Conservation (phyloP, 2,797 vertebrate genomes). For the Hipposideros larvatus region DNA sequence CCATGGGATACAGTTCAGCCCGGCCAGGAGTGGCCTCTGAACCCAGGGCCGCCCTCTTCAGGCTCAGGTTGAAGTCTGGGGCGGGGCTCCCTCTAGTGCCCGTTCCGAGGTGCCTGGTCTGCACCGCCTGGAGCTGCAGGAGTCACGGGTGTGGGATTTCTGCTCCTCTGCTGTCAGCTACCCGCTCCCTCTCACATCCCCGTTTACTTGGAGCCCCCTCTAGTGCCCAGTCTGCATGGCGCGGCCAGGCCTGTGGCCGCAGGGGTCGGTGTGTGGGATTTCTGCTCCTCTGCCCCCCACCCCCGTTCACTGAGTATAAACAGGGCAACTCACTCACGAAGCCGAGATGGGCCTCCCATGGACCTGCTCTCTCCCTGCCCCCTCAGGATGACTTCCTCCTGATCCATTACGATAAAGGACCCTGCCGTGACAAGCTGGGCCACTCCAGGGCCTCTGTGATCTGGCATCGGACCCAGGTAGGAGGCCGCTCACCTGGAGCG, state of each 20-base stretch:
- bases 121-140: too few species aligned
- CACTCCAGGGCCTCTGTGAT: constrained; percentile 99
- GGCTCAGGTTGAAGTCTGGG: too few species aligned
- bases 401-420: constrained; percentile 99
- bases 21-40: fast-evolving
- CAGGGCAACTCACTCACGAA: fast-evolving
- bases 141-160: too few species aligned
- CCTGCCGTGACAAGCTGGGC: constrained; percentile 98
- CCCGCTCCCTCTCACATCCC: too few species aligned
- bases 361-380: constrained; percentile 9
- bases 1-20: fast-evolving
- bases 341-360: not conserved
- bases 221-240: not conserved
- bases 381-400: constrained; percentile 98
- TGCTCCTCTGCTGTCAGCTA: too few species aligned
- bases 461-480: constrained; percentile 99
- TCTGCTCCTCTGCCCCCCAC: too few species aligned
- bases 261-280: too few species aligned
- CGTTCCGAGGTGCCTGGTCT: too few species aligned
- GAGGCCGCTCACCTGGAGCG: fast-evolving
- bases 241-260: too few species aligned
- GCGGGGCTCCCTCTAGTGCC: not conserved
- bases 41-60: not conserved
- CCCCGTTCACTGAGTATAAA: fast-evolving
- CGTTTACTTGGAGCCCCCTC: not conserved